phyloP scores from a whole-genome alignment of 2,888 invertebrate genomes.

The Metalampra italica region DNA sequence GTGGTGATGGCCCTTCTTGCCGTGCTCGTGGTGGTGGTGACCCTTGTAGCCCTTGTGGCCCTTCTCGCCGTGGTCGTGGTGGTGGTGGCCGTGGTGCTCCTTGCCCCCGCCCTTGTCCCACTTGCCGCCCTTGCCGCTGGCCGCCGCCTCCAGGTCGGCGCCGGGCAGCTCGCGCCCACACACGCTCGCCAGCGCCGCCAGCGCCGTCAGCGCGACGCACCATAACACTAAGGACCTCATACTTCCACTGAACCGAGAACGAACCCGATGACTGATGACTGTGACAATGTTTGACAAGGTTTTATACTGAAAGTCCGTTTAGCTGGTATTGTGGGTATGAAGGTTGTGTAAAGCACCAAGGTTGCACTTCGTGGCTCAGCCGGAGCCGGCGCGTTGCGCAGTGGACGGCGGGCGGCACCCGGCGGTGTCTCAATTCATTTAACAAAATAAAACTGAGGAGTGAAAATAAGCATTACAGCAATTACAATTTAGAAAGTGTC shows the following conservation, averaged over 20 bases:
- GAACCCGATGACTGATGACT: constrained; percentile 57
- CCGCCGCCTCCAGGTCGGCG: constrained; percentile 78
- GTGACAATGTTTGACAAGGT: constrained; percentile 41
- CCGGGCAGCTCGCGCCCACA: constrained; percentile 73
- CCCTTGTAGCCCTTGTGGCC: constrained; percentile 86
- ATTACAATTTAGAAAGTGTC: background rate
- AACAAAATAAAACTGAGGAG: background rate
- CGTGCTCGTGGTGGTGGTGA: constrained; percentile 81
- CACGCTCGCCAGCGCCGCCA: constrained; percentile 75
- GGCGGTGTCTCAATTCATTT: constrained; percentile 46
- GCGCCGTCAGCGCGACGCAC: constrained; percentile 67
- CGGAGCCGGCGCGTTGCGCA: constrained; percentile 53
- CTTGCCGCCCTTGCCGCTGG: constrained; percentile 62
- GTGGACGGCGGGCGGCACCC: constrained; percentile 38
- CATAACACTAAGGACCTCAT: constrained; percentile 62
- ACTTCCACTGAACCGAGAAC: constrained; percentile 44
- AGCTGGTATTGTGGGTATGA: constrained; percentile 52
- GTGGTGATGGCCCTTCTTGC: constrained; percentile 86
- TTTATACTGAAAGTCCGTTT: constrained; percentile 64
- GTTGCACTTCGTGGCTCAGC: constrained; percentile 51
- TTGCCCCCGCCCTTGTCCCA: constrained; percentile 81
- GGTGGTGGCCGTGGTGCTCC: constrained; percentile 81
- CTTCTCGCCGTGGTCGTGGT: constrained; percentile 83
- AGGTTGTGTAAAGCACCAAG: constrained; percentile 73
- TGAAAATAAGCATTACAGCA: background rate